phyloP scores from a whole-genome alignment of 1,140 invertebrate genomes.

The Pachypsylla venusta region DNA sequence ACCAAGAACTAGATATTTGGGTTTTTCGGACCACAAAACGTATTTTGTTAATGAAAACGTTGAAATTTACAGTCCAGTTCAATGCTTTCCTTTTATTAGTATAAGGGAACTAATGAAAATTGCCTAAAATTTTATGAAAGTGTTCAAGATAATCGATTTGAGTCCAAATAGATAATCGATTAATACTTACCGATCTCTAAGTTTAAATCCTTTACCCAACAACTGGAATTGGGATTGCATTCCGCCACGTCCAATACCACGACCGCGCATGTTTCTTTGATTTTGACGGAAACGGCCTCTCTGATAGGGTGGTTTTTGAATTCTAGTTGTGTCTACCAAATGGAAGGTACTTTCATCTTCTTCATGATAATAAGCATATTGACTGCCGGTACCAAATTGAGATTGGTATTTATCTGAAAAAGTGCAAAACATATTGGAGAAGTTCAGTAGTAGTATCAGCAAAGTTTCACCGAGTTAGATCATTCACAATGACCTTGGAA shows the following conservation, averaged over 20 bases:
- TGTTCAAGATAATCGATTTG: too few species aligned
- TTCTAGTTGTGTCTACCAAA: conserved; percentile 82
- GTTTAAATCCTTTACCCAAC: conserved; percentile 39
- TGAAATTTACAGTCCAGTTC: too few species aligned
- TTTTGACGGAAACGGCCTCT: conserved; percentile 65
- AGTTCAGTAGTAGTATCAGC: not conserved
- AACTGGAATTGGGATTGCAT: conserved; percentile 37
- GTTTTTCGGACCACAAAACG: too few species aligned
- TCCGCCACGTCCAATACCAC: conserved; percentile 51
- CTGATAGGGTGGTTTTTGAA: conserved; percentile 81
- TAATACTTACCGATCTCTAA: conserved; percentile 31
- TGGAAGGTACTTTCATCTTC: conserved; percentile 99
- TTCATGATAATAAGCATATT: conserved; percentile 95
- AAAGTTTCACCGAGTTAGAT: conserved; percentile 11
- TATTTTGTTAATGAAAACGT: too few species aligned
- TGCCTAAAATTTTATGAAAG: too few species aligned
- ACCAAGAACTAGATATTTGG: too few species aligned
- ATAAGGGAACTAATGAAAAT: too few species aligned
- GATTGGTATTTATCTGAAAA: conserved; percentile 84
- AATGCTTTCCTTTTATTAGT: too few species aligned
- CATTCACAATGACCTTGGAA: too few species aligned
- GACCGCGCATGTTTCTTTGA: conserved; percentile 62
- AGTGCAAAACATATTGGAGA: too few species aligned
- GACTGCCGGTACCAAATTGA: conserved; percentile 83
- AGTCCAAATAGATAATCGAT: too few species aligned